Evolutionary conservation across 2,797 vertebrate genomes (phyloP).

Genomic region (Darevskia nairensis): DNA sequence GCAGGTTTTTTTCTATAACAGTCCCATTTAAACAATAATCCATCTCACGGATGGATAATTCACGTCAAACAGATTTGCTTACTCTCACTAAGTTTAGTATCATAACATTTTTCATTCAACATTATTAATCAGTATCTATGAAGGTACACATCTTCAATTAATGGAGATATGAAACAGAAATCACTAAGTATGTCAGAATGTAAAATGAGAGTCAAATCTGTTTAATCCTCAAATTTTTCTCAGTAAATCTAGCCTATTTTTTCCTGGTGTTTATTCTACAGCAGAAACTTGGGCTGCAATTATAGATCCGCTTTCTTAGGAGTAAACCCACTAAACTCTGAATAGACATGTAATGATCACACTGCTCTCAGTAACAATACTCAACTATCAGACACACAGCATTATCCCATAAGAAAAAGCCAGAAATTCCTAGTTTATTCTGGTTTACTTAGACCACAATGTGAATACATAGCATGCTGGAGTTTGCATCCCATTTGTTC

Average conservation of each 20-base stretch:
- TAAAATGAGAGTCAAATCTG: conserved; percentile 17
- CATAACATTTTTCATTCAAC: background rate
- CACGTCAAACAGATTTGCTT: background rate
- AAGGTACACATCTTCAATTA: conserved; percentile 20
- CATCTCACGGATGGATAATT: background rate
- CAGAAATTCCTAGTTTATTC: too few species aligned
- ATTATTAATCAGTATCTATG: background rate
- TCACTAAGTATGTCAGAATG: accelerated
- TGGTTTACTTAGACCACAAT: too few species aligned
- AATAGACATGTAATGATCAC: background rate
- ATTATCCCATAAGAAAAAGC: too few species aligned
- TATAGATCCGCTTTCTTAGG: background rate
- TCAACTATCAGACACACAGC: conserved; percentile 37
- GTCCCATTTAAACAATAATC: conserved; percentile 2
- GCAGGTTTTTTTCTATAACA: too few species aligned
- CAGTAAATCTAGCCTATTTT: background rate
- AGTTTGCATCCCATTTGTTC: too few species aligned
- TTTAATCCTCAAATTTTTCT: conserved; percentile 21
- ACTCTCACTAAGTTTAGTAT: background rate
- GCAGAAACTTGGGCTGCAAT: conserved; percentile 46
- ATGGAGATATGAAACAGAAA: background rate
- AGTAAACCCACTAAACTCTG: background rate
- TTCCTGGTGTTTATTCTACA: background rate
- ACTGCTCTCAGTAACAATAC: conserved; percentile 39
- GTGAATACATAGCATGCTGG: too few species aligned